Conservation (phyloP, 2,888 invertebrate species). For the Drosophila sordidula region DNA sequence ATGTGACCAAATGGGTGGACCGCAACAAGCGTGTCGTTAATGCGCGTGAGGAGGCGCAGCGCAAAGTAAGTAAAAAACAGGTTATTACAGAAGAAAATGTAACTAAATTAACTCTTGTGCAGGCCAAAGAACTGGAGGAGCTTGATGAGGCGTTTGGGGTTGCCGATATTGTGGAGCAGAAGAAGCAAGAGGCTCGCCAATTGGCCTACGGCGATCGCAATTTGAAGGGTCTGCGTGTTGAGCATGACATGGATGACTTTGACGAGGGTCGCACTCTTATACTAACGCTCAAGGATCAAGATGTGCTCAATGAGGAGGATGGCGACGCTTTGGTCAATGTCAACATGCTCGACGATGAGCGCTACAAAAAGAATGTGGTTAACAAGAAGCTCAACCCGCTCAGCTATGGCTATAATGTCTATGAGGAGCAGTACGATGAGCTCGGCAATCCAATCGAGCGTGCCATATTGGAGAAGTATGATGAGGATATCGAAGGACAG, state of each 20-base stretch:
- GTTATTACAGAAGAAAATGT: not conserved
- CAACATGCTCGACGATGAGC: constrained; percentile 94
- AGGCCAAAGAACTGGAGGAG: constrained; percentile 97
- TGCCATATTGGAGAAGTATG: constrained; percentile 94
- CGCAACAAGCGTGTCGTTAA: constrained; percentile 91
- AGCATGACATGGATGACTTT: constrained; percentile 90
- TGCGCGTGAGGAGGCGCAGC: constrained; percentile 93
- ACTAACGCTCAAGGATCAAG: constrained; percentile 96
- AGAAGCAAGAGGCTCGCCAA: constrained; percentile 87
- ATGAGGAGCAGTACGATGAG: constrained; percentile 90
- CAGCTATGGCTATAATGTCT: constrained; percentile 94
- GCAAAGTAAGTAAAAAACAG: constrained; percentile 85
- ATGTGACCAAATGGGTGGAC: constrained; percentile 92
- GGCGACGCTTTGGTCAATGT: constrained; percentile 97
- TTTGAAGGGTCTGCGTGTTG: constrained; percentile 93
- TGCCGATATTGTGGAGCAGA: constrained; percentile 92
- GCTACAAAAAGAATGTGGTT: constrained; percentile 93
- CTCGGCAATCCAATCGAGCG: constrained; percentile 88
- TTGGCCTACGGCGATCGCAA: constrained; percentile 89
- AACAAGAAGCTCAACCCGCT: constrained; percentile 93
- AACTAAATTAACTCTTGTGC: constrained; percentile 31
- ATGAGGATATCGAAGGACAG: constrained; percentile 90
- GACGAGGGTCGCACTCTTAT: constrained; percentile 94
- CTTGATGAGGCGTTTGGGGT: constrained; percentile 98
- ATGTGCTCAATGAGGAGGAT: constrained; percentile 93